phyloP scores from a whole-genome alignment of 2,797 vertebrate genomes.

The Schizopygopsis malacanthus region DNA sequence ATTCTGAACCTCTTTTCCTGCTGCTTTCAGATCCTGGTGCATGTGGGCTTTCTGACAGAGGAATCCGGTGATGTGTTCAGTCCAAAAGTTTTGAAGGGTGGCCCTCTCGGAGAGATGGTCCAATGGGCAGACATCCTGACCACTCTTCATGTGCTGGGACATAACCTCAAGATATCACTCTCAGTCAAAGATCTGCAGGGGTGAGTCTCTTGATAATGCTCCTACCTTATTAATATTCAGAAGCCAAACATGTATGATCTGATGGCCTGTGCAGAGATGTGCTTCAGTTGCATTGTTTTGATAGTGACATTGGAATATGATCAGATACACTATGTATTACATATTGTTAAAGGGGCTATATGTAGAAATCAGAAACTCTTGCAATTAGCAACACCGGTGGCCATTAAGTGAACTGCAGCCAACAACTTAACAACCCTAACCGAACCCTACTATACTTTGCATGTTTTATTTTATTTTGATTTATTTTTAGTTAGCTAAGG shows the following conservation, averaged over 20 bases:
- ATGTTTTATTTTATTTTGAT: neutral
- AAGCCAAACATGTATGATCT: neutral
- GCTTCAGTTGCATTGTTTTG: neutral
- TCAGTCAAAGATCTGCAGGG: slow-evolving; percentile 96
- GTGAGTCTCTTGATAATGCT: slow-evolving; percentile 76
- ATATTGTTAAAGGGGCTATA: neutral
- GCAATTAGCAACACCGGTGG: neutral
- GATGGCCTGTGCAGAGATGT: neutral
- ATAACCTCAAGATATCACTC: slow-evolving; percentile 86
- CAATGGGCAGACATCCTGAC: slow-evolving; percentile 98
- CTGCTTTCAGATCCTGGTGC: slow-evolving; percentile 86
- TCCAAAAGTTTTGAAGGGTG: slow-evolving; percentile 93
- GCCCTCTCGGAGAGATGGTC: slow-evolving; percentile 97
- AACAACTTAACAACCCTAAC: neutral
- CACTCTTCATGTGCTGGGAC: slow-evolving; percentile 91
- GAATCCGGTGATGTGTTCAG: slow-evolving; percentile 98
- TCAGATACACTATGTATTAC: neutral
- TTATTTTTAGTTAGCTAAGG: neutral
- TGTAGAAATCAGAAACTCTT: neutral
- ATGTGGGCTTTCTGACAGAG: slow-evolving; percentile 96
- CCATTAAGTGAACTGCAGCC: neutral
- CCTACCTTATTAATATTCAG: neutral
- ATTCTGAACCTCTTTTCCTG: neutral
- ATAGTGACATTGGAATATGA: neutral
- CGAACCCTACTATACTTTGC: neutral